Evolutionary conservation across 2,797 vertebrate genomes (phyloP).

Genomic region (Aeoliscus strigatus): DNA sequence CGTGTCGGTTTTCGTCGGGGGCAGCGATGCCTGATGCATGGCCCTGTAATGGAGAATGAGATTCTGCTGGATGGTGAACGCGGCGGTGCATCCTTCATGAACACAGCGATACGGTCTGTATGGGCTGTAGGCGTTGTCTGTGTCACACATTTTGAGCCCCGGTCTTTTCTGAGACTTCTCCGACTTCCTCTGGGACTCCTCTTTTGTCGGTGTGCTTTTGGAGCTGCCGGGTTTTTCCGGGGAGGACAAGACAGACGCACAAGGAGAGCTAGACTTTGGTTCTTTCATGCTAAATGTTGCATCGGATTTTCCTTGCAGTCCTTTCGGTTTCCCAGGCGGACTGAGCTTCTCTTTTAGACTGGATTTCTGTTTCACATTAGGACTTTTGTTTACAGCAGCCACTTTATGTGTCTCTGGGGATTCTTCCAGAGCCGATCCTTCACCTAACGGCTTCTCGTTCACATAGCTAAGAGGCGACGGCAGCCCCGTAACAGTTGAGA

Average conservation of each 20-base stretch:
- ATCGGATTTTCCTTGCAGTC: constrained; percentile 35
- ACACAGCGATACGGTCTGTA: constrained; percentile 96
- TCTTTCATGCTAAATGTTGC: constrained; percentile 37
- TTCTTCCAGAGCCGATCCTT: constrained; percentile 22
- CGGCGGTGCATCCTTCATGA: constrained; percentile 94
- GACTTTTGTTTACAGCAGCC: constrained; percentile 29
- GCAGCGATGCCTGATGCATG: constrained; percentile 90
- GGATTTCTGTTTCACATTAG: constrained; percentile 54
- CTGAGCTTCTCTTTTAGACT: constrained; percentile 44
- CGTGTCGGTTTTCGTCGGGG: constrained; percentile 58
- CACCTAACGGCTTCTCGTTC: constrained; percentile 33
- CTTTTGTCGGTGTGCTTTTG: constrained; percentile 66
- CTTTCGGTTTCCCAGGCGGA: constrained; percentile 34
- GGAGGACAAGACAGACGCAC: constrained; percentile 43
- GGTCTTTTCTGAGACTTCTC: constrained; percentile 59
- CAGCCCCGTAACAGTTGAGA: constrained; percentile 60
- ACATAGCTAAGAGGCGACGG: constrained; percentile 56
- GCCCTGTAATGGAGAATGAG: constrained; percentile 97
- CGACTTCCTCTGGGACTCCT: constrained; percentile 54
- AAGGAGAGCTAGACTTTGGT: constrained; percentile 29
- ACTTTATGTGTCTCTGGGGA: constrained; percentile 28
- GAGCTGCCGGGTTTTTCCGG: constrained; percentile 68
- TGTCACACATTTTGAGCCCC: constrained; percentile 67
- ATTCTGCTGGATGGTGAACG: constrained; percentile 98
- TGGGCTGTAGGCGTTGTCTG: constrained; percentile 79